Evolutionary conservation across 2,888 invertebrate genomes (phyloP).

Genomic region (Dynastes hyllus): DNA sequence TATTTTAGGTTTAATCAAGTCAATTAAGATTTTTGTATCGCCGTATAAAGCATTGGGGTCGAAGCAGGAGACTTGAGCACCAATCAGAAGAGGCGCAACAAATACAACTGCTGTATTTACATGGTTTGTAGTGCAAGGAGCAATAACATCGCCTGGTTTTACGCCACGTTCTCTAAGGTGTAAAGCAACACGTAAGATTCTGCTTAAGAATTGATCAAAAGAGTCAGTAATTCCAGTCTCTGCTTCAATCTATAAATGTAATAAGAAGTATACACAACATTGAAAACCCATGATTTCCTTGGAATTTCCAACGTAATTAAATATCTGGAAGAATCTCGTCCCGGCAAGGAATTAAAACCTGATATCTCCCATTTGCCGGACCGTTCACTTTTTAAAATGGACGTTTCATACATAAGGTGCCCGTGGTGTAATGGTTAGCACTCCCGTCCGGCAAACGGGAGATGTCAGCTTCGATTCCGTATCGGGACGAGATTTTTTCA

Average conservation of each 20-base stretch:
- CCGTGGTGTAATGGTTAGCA: too few relatives aligned
- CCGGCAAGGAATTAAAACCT: too few relatives aligned
- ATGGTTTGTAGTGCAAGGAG: constrained; percentile 70
- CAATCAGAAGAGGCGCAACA: constrained; percentile 70
- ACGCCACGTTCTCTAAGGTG: constrained; percentile 67
- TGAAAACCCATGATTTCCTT: too few relatives aligned
- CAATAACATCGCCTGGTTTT: constrained; percentile 68
- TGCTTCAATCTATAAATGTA: constrained; percentile 69
- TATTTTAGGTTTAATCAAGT: constrained; percentile 54
- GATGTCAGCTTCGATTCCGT: too few relatives aligned
- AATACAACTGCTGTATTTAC: constrained; percentile 68
- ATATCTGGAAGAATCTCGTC: too few relatives aligned
- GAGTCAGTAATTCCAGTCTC: constrained; percentile 69
- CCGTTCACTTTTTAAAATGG: too few relatives aligned
- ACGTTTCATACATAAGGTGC: too few relatives aligned
- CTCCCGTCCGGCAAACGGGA: too few relatives aligned
- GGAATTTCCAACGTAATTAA: too few relatives aligned
- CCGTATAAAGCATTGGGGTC: constrained; percentile 49
- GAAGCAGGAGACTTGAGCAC: constrained; percentile 58
- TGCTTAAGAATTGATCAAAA: constrained; percentile 65
- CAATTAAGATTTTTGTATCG: constrained; percentile 52
- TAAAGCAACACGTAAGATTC: constrained; percentile 69
- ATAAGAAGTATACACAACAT: background rate
- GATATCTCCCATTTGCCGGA: too few relatives aligned
- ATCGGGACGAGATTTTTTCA: too few relatives aligned